These are phyloP conservation scores for Yponomeuta malinellus DNA, from an alignment of 2,888 invertebrate species.

Conservation along the genomic window DNA sequence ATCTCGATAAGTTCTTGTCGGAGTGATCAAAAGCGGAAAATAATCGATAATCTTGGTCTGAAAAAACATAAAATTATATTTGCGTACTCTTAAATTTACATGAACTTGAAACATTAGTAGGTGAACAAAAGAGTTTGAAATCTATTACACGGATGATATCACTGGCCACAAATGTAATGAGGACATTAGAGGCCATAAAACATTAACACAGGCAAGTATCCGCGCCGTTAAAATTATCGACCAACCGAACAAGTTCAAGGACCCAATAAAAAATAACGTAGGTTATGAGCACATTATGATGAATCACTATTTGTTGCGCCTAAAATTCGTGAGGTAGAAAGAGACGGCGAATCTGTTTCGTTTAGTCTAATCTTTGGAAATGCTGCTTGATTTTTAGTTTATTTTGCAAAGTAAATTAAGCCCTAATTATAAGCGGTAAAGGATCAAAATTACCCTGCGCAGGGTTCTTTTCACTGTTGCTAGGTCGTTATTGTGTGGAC, in stretches of 20 bases:
- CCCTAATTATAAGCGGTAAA: neutral
- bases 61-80: too few relatives aligned
- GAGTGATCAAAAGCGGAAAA: too few relatives aligned
- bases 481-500: neutral
- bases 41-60: too few relatives aligned
- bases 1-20: too few relatives aligned
- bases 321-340: neutral
- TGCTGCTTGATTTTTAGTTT: neutral
- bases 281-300: constrained; percentile 11
- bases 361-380: neutral
- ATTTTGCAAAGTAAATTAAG: neutral
- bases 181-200: constrained; percentile 29
- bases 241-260: constrained; percentile 70
- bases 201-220: constrained; percentile 35
- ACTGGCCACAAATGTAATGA: constrained; percentile 42
- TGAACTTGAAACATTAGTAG: too few relatives aligned
- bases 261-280: constrained; percentile 47
- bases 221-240: constrained; percentile 48
- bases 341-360: neutral
- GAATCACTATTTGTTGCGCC: constrained; percentile 4
- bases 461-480: neutral
- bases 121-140: neutral
- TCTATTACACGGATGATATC: constrained; percentile 39
- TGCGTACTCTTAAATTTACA: too few relatives aligned
- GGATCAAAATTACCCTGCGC: neutral